Base-by-base conservation (phyloP, 2,113 vertebrate genomes). In the Erinaceus europaeus region DNA sequence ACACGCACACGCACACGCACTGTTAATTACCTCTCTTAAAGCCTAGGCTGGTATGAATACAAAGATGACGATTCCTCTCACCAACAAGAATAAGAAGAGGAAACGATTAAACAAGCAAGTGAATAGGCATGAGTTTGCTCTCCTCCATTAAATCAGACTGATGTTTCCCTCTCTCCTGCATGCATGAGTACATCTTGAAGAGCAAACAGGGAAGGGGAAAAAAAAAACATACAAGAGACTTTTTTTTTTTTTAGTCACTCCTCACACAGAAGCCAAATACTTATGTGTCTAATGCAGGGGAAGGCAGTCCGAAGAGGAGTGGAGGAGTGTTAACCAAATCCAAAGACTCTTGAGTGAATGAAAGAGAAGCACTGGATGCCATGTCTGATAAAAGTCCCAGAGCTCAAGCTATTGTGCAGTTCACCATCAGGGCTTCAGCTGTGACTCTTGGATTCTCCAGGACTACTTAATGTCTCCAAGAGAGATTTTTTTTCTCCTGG, bases 231-330 rank as follows among this genome's bases (percentile, higher is more conserved):
- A n/a, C n/a, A n/a, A n/a, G n/a, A n/a, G n/a, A n/a, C n/a, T n/a
- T n/a, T n/a, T n/a, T n/a, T n/a, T n/a, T n/a, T n/a, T n/a, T n/a
- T n/a, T n/a, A n/a, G n/a, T n/a, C 4, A 6, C 10, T 61, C 52
- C 21, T 4, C 6, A 27, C 6, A 15, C 46, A n/a, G 9, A 11
- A 27, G n/a, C 10, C 42, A 55, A 38, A 68, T 23, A 21, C 2
- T 4, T 1, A 1, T 0, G 25, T 1, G 14, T 34, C 50, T 15
- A n/a, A 29, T 3, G 14, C 9, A 53, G 59, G n/a, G 38, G 38
- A n/a, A 4, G 2, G 6, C 9, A 64, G 20, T 18, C 32, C 12
- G 17, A 46, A 34, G 27, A 62, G 64, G 27, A 48, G 13, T 27
- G n/a, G 11, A 7, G 6, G 25, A 40, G 34, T 34, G 14, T 14